Percentiles rank a stretch among this genome's conserved stretches.
Evolutionary conservation across 2,797 vertebrate genomes (phyloP).

Genomic region (Decapterus maruadsi): DNA sequence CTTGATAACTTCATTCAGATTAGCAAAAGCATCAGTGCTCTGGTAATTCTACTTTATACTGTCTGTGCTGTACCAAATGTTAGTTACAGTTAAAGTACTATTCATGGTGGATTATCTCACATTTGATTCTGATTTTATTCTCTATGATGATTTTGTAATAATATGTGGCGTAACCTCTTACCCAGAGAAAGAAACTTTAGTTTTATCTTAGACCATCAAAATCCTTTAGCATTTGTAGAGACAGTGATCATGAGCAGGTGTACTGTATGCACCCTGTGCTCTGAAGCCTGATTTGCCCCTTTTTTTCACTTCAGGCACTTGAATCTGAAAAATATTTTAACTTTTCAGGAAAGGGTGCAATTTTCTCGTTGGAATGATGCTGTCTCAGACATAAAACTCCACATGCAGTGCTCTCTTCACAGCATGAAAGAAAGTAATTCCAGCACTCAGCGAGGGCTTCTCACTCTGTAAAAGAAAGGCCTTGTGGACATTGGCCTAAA

Average conservation of each 20-base stretch:
- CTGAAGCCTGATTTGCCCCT: neutral
- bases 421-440: slow-evolving; percentile 28
- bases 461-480: neutral
- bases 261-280: neutral
- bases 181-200: neutral
- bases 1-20: neutral
- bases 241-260: neutral
- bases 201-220: neutral
- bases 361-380: slow-evolving; percentile 32
- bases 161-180: neutral
- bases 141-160: neutral
- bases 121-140: neutral
- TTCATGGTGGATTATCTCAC: neutral
- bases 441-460: slow-evolving; percentile 10
- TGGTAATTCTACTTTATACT: too few relatives aligned
- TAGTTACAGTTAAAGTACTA: too few relatives aligned
- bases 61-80: too few relatives aligned
- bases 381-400: slow-evolving; percentile 33
- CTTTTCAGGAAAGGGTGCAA: slow-evolving; percentile 33
- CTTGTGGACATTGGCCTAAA: neutral
- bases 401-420: slow-evolving; percentile 28
- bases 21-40: neutral
- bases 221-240: slow-evolving; percentile 8
- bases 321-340: slow-evolving; percentile 34
- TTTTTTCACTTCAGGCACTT: slow-evolving; percentile 19